Evolutionary conservation across 2,113 vertebrate species (phyloP), one percentile per base, ranked within the genome.

Genomic region (Probosciger aterrimus): DNA sequence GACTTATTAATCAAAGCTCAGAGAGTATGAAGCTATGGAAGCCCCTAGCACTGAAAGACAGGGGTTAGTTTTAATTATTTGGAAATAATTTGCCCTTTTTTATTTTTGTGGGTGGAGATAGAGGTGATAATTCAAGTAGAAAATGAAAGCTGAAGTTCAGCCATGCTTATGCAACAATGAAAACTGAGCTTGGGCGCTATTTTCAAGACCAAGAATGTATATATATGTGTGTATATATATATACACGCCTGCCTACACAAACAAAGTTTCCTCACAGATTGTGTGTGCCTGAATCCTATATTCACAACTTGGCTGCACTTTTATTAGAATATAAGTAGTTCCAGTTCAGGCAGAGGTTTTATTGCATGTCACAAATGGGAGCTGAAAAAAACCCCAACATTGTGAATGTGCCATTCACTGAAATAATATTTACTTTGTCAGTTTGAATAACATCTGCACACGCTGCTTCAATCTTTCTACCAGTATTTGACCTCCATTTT

Each of bases 401-500:
- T n/a, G 19, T 39, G 31, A 91, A 83, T 41, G 24, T 94, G 62
- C 24, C 46, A 64, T 93, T 92, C 73, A 79, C 37, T 90, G 73
- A 83, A 92, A 88, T 88, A 91, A 90, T 95, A 93, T 96, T 96
- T 94, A 71, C 73, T 90, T 93, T 95, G 68, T 85, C 76, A 63
- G 65, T 94, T 91, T 96, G 88, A 97, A 92, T 92, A 96, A 88
- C 83, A 96, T 44, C 52, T 93, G 47, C 41, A 52, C 82, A 86
- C 84, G 63, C 75, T 75, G 19, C 57, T 96, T 93, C 81, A 84
- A 18, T 96, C 12, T 76, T 93, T 87, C 59, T 90, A 67, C 41
- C 46, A 59, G n/a, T 77, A 59, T 94, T 95, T 96, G 94, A 95
- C 92, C 88, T 97, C 82, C 69, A 88, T 91, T 95, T 88, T 94